These are phyloP conservation scores for Pinna nobilis DNA, from an alignment of 1,140 invertebrate genomes.

Conservation along the genomic window DNA sequence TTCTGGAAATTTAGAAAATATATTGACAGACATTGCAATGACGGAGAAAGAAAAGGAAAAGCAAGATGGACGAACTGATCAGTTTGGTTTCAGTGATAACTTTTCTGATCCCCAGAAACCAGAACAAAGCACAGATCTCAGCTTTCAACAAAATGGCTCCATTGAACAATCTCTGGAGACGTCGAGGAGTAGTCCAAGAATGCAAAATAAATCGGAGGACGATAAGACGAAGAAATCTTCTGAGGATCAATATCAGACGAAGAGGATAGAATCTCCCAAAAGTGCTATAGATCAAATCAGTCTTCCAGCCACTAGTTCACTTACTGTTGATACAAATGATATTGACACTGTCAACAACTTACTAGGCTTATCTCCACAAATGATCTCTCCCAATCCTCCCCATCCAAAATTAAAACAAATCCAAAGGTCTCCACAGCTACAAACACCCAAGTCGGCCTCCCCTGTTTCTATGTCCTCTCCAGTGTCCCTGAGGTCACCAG, in stretches of 20 bases:
- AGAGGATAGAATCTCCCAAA: too few species aligned
- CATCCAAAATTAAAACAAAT: conserved; percentile 18
- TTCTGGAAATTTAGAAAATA: too few species aligned
- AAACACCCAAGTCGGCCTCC: conserved; percentile 31
- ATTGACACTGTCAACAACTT: conserved; percentile 41
- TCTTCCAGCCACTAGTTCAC: conserved; percentile 1
- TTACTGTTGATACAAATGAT: conserved; percentile 33
- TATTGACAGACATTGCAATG: too few species aligned
- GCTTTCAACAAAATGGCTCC: too few species aligned
- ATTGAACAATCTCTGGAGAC: too few species aligned
- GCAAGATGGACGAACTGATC: background rate
- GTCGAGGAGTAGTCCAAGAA: too few species aligned
- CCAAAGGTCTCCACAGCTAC: conserved; percentile 35
- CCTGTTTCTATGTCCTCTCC: conserved; percentile 33
- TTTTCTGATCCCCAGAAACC: background rate
- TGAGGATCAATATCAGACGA: too few species aligned
- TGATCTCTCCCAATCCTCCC: conserved; percentile 37
- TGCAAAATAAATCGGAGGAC: too few species aligned
- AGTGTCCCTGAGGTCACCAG: conserved; percentile 13
- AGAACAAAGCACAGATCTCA: too few species aligned
- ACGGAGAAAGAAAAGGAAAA: too few species aligned
- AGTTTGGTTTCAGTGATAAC: background rate
- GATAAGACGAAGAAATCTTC: too few species aligned
- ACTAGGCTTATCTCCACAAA: conserved; percentile 39
- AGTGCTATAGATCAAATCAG: too few species aligned